Evolutionary conservation across 1,140 invertebrate species (phyloP).

Genomic region (Phymastichus coffea): DNA sequence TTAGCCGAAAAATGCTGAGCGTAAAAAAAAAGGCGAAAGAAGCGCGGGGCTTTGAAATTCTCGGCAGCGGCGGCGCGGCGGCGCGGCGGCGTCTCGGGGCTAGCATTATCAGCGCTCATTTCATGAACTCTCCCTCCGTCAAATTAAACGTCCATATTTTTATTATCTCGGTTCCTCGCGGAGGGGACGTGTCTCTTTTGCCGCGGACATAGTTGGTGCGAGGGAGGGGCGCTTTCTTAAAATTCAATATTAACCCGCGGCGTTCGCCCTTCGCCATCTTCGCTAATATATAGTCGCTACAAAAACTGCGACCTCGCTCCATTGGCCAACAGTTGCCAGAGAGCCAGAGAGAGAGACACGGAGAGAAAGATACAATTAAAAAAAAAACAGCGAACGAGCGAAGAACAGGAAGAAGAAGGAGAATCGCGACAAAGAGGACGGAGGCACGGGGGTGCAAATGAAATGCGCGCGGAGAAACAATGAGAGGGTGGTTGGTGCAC

Average conservation of each 20-base stretch:
- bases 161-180: slow-evolving; percentile 14
- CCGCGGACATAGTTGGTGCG: neutral
- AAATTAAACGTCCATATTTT: slow-evolving; percentile 27
- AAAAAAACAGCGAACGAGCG: neutral
- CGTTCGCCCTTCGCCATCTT: slow-evolving; percentile 17
- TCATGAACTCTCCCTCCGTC: slow-evolving; percentile 5
- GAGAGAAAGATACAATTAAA: neutral
- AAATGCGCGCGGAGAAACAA: slow-evolving; percentile 6
- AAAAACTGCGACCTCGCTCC: neutral
- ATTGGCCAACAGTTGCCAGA: neutral
- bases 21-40: no score
- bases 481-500: neutral
- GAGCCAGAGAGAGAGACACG: neutral
- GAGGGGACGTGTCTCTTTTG: slow-evolving; percentile 28
- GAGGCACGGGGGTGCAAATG: neutral
- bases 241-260: slow-evolving; percentile 46
- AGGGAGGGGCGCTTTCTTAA: slow-evolving; percentile 39
- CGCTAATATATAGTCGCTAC: no score
- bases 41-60: no score
- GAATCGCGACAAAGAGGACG: neutral
- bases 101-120: slow-evolving; percentile 14
- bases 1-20: neutral
- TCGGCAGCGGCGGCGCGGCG: neutral
- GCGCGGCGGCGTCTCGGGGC: neutral
- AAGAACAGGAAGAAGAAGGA: neutral